Conservation (phyloP, 2,113 vertebrate species). For the Brienomyrus brachyistius region DNA sequence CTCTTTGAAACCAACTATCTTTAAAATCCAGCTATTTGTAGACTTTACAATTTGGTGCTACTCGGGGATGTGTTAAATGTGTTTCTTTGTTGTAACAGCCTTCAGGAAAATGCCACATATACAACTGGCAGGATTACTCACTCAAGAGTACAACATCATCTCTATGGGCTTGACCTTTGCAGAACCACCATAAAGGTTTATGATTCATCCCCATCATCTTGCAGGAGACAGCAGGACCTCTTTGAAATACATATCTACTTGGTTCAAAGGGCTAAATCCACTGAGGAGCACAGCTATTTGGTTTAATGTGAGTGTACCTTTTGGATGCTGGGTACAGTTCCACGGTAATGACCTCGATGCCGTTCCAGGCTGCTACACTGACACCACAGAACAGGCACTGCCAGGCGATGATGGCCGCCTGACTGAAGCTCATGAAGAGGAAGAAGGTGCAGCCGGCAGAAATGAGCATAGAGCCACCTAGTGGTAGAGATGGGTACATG, state of each 20-base stretch:
- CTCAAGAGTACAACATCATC: not conserved
- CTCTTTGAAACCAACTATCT: not conserved
- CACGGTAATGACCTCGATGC: conserved; percentile 87
- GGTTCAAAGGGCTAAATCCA: not conserved
- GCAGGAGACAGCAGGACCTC: not conserved
- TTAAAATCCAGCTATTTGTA: not conserved
- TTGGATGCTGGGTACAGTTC: conserved; percentile 89
- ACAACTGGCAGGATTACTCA: not conserved
- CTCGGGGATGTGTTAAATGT: not conserved
- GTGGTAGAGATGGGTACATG: fast-evolving
- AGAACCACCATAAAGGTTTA: not conserved
- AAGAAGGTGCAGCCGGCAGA: conserved; percentile 87
- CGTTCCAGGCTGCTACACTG: conserved; percentile 89
- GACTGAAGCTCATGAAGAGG: conserved; percentile 85
- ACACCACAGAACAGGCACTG: conserved; percentile 91
- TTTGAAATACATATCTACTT: not conserved
- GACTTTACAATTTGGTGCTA: not conserved
- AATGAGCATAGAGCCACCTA: conserved; percentile 90
- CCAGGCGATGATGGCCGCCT: conserved; percentile 85
- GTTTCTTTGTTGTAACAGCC: not conserved
- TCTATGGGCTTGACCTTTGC: not conserved
- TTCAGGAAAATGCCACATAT: not conserved
- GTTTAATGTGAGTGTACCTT: conserved; percentile 58
- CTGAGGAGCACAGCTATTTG: not conserved
- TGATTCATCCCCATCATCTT: not conserved